Base-by-base conservation (phyloP, 2,797 vertebrate species). In the Euphonia xanthogaster region DNA sequence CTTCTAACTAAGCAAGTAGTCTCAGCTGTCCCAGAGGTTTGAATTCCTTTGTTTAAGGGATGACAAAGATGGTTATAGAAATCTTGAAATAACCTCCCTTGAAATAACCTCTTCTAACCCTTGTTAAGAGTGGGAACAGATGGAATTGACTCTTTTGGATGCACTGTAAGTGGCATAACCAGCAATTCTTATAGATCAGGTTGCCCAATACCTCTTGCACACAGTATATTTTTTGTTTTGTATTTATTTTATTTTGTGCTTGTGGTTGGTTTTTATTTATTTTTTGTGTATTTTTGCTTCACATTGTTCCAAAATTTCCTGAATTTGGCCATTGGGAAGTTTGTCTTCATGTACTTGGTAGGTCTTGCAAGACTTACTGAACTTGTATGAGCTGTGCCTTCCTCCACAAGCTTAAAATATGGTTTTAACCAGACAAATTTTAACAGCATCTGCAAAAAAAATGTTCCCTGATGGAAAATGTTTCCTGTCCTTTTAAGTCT, bases 241-340 rank as follows among this genome's bases (percentile, higher is more conserved):
- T 21, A 17, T 35, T 79, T 37, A 42, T 58, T 67, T 73, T 44
- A 28, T 61, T 62, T 31, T 75, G 31, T 25, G 7, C 2, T 21
- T 22, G 5, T 25, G 3, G 7, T 21, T 33, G 16, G 0, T 24
- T 51, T 91, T 50, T 18, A 12, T 44, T 63, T 51, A 6, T 27
- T 28, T 57, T 13, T 28, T 9, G 1, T 4, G 2, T 0, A 5
- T 39, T 55, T 51, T 35, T 1, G 1, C 2, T 37, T 31, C 22
- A 31, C 7, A 19, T 66, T 70, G 13, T 44, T 28, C 39, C 18
- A 5, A 65, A 54, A 54, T 80, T 21, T 14, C 7, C 17, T 1
- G 1, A 5, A 62, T 62, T 66, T 83, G 13, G 31, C 12, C 12
- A 24, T 12, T 51, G 27, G 10, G 24, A 84, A 40, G 27, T 21